Conservation (phyloP, 2,888 invertebrate species). For the Lapara coniferarum region DNA sequence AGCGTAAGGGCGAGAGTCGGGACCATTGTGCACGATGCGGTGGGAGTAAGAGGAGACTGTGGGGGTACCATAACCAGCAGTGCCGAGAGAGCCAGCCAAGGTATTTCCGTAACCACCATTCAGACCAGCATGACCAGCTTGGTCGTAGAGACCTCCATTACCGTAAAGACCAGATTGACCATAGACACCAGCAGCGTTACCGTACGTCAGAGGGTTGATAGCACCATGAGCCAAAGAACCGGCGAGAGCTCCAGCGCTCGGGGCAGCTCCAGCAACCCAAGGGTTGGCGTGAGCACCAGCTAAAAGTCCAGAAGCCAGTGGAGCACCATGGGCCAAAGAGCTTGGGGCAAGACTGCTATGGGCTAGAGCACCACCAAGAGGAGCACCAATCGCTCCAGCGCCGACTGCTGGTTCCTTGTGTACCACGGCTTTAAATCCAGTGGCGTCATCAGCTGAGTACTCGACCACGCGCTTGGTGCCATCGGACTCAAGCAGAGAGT, state of each 20-base stretch:
- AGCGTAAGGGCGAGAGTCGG: slow-evolving; percentile 35
- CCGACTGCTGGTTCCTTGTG: slow-evolving; percentile 64
- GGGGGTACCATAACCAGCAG: slow-evolving; percentile 39
- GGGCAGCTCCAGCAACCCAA: slow-evolving; percentile 21
- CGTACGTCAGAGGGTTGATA: slow-evolving; percentile 4
- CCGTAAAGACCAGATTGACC: slow-evolving; percentile 27
- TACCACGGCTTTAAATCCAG: slow-evolving; percentile 80
- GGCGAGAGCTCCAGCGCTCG: not conserved
- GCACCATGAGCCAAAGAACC: slow-evolving; percentile 14
- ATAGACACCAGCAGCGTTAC: slow-evolving; percentile 9
- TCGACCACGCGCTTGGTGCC: slow-evolving; percentile 78
- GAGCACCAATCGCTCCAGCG: slow-evolving; percentile 41
- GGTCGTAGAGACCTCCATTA: slow-evolving; percentile 27
- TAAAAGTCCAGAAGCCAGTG: slow-evolving; percentile 21
- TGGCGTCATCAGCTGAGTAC: slow-evolving; percentile 73
- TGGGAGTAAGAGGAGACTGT: slow-evolving; percentile 45
- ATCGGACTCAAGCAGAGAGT: slow-evolving; percentile 77
- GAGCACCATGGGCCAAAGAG: slow-evolving; percentile 19
- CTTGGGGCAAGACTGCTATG: slow-evolving; percentile 12
- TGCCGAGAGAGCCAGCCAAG: slow-evolving; percentile 25
- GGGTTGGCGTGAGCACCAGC: slow-evolving; percentile 17
- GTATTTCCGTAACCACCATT: slow-evolving; percentile 27
- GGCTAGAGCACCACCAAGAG: slow-evolving; percentile 20
- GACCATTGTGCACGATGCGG: slow-evolving; percentile 36
- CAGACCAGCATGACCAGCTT: slow-evolving; percentile 24